Percentiles rank a stretch among this genome's conserved stretches.
Conservation (phyloP, 2,888 invertebrate species). For the Harmothoe impar region DNA sequence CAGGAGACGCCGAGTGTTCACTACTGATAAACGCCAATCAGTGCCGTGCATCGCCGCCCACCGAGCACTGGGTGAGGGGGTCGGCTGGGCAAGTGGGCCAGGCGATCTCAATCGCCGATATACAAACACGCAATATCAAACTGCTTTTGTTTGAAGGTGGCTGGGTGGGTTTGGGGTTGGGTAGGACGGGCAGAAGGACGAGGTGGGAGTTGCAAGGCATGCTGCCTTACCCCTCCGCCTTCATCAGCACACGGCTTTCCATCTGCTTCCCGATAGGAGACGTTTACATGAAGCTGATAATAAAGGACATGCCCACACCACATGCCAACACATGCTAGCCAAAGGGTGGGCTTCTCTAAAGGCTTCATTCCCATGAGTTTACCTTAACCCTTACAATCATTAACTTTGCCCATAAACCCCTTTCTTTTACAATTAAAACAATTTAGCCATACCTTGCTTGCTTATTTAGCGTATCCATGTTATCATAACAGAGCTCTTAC, state of each 20-base stretch:
- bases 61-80: not conserved
- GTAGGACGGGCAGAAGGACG: not conserved
- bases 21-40: constrained; percentile 19
- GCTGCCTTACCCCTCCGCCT: not conserved
- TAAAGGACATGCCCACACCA: no score
- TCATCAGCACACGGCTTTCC: not conserved
- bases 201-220: not conserved
- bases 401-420: no score
- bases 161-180: not conserved
- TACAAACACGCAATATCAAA: constrained; percentile 20
- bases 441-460: no score
- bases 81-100: not conserved
- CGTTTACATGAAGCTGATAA: not conserved
- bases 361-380: no score
- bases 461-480: no score
- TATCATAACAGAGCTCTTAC: no score
- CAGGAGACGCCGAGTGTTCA: not conserved
- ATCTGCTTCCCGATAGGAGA: not conserved
- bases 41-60: constrained; percentile 13
- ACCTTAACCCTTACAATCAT: no score
- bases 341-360: no score
- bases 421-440: no score
- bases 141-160: constrained; percentile 26
- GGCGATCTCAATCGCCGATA: constrained; percentile 6
- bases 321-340: no score